Evolutionary conservation across 2,797 vertebrate species (phyloP), one percentile per base, ranked within the genome.

Genomic region (Anguilla megastoma): DNA sequence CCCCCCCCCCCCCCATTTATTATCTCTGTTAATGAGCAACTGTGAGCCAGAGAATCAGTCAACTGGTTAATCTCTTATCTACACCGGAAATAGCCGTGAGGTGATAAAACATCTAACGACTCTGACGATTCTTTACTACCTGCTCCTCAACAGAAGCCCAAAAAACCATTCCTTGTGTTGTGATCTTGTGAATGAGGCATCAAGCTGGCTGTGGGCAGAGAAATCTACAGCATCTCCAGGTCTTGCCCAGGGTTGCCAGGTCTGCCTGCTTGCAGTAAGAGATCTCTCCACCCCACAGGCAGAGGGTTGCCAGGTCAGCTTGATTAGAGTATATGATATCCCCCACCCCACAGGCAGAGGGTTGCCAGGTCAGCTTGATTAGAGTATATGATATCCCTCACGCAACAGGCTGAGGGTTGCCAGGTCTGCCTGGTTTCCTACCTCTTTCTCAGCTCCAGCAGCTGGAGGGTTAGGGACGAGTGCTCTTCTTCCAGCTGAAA

Each of bases 381-480:
- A 1, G 54, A 16, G 50, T 10, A 10, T 56, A 56, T 2, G 54
- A 56, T 56, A 12, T 56, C 54, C 14, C 54, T 9, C 12, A 16
- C 30, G 0, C 1, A 0, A n/a, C 5, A 1, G 18, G 21, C 21
- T 0, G 4, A n/a, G 45, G 79, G 79, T 50, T 82, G 79, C 79
- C 79, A 82, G 5, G 79, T 48, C 8, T 60, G 0, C 18, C 1
- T 6, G n/a, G 24, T 0, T 2, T 1, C 71, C 96, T 95, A 99
- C 98, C 98, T 99, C 93, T 97, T 96, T 95, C 98, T 98, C 94
- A 98, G 96, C 92, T 98, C 97, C 94, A 97, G 94, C 86, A 99
- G 93, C 94, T 98, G 97, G 92, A 97, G 97, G 92, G 97, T 97
- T 89, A 99, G 97, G 90, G 96, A 96, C 36, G 96, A 96, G 91